phyloP scores from a whole-genome alignment of 1,140 invertebrate species.

The Limonius californicus region DNA sequence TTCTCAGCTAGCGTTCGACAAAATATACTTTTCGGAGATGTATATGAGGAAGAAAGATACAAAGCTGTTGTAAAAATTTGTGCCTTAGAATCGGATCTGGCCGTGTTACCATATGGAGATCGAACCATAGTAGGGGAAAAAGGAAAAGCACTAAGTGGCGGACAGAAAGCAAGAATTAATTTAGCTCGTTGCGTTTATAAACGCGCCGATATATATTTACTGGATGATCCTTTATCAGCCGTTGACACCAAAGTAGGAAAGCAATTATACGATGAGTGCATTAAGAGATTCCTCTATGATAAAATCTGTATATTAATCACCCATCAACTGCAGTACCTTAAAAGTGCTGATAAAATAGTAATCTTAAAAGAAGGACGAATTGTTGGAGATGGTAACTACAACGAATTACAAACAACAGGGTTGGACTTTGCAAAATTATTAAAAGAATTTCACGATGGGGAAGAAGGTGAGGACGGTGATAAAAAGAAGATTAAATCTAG shows the following conservation, averaged over 20 bases:
- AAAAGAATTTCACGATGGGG: conserved; percentile 40
- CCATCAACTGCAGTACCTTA: conserved; percentile 70
- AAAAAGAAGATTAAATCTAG: conserved; percentile 37
- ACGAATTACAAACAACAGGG: conserved; percentile 45
- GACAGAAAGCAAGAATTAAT: conserved; percentile 78
- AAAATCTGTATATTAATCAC: conserved; percentile 73
- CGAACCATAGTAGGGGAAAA: conserved; percentile 77
- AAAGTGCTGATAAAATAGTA: conserved; percentile 56
- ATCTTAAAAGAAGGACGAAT: conserved; percentile 48
- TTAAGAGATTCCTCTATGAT: conserved; percentile 54
- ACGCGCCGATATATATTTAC: conserved; percentile 62
- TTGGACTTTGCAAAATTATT: conserved; percentile 48
- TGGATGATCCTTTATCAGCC: conserved; percentile 68
- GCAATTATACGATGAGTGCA: conserved; percentile 60
- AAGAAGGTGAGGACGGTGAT: conserved; percentile 46
- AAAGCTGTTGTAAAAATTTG: conserved; percentile 60
- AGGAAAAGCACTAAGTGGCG: conserved; percentile 69
- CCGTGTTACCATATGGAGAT: conserved; percentile 67
- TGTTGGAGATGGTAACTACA: conserved; percentile 47
- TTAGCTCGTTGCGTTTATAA: conserved; percentile 59
- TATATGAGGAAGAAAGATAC: conserved; percentile 53
- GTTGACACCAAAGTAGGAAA: conserved; percentile 61
- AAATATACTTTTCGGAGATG: conserved; percentile 63
- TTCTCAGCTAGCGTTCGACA: conserved; percentile 57
- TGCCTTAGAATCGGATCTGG: conserved; percentile 68